Conservation (phyloP, 2,797 vertebrate species). For the Phoeniculus purpureus region DNA sequence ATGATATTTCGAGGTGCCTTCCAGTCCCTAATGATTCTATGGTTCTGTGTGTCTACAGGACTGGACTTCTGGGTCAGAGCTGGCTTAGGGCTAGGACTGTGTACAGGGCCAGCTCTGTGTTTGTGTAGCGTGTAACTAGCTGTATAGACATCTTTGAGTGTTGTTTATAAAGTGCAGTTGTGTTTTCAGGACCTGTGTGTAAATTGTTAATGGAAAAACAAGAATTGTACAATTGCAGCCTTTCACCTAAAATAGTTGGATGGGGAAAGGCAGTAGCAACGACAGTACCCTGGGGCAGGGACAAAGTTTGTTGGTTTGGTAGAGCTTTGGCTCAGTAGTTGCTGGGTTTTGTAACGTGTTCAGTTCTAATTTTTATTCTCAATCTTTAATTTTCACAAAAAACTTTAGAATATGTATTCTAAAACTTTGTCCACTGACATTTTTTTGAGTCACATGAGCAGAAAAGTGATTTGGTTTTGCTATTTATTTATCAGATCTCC, state of each 20-base stretch:
- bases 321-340: neutral
- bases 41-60: neutral
- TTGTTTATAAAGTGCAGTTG: neutral
- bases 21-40: no score
- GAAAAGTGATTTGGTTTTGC: neutral
- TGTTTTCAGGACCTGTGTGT: neutral
- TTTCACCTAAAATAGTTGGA: neutral
- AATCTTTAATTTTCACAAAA: neutral
- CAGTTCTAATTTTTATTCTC: neutral
- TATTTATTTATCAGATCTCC: neutral
- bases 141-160: neutral
- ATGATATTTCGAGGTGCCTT: no score
- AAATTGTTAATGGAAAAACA: neutral
- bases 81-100: neutral
- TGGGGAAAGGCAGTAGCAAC: neutral
- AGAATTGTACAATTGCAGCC: neutral
- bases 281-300: neutral
- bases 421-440: neutral
- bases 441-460: neutral
- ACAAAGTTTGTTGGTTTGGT: neutral
- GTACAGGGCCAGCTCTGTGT: neutral
- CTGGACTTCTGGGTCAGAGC: neutral
- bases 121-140: neutral
- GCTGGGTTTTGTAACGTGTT: neutral
- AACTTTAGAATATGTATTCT: neutral